Evolutionary conservation across 2,113 vertebrate species (phyloP).

Genomic region (Sigmodon hispidus): DNA sequence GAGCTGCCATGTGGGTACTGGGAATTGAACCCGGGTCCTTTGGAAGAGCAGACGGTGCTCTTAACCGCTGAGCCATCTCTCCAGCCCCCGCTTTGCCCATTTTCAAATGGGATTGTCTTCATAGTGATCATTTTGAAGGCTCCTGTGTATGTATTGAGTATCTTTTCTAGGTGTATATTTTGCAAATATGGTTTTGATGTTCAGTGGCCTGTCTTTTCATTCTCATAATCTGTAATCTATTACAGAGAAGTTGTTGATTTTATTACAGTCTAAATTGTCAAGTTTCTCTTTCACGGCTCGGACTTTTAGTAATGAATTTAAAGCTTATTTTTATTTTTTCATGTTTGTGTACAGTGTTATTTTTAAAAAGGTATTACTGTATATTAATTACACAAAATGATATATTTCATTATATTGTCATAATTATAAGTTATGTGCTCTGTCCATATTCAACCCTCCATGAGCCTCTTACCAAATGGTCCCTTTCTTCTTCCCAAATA

Average conservation of each 20-base stretch:
- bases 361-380: not conserved
- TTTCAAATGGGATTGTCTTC: not conserved
- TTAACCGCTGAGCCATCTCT: not conserved
- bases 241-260: not conserved
- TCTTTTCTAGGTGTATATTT: not conserved
- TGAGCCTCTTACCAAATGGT: not conserved
- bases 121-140: not conserved
- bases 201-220: not conserved
- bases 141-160: not conserved
- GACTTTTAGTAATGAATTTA: not conserved
- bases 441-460: not conserved
- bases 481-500: not conserved
- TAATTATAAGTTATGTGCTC: not conserved
- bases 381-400: not conserved
- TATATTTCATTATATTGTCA: not conserved
- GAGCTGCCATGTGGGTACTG: not conserved
- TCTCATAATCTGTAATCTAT: not conserved
- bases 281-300: not conserved
- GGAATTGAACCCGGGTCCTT: not conserved
- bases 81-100: not conserved
- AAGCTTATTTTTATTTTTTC: not conserved
- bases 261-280: not conserved
- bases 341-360: not conserved
- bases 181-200: not conserved
- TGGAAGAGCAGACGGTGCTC: not conserved